Evolutionary conservation across 92 coral and sea anemone species (phyloP).

Genomic region (Phenganax subtilis): DNA sequence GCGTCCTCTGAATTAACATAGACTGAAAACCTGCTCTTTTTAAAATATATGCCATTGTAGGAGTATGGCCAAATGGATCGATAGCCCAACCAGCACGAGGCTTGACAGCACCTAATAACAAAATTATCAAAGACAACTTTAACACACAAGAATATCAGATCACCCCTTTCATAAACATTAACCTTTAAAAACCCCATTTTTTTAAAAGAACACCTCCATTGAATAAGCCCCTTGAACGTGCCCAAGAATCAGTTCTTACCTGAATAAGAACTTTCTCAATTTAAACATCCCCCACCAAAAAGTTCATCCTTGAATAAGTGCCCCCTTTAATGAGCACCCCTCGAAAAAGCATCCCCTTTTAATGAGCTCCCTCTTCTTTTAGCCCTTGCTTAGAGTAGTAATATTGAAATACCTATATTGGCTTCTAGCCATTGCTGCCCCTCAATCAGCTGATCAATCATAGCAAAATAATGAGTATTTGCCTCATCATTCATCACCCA

Average conservation of each 20-base stretch:
- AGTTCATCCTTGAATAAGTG: no score
- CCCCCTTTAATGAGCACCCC: no score
- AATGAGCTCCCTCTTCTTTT: not conserved
- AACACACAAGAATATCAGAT: no score
- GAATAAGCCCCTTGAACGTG: no score
- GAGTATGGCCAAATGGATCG: constrained; percentile 99
- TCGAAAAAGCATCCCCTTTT: no score
- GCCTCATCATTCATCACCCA: constrained; percentile 99
- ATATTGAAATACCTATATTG: constrained; percentile 54
- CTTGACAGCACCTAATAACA: constrained; percentile 53
- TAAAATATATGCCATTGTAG: constrained; percentile 93
- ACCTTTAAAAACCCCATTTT: no score
- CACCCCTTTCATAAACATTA: no score
- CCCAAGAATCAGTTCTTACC: no score
- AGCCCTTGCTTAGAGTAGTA: not conserved
- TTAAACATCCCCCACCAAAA: no score
- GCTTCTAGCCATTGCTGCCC: constrained; percentile 92
- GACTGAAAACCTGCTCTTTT: constrained; percentile 79
- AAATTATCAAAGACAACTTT: no score
- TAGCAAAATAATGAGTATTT: constrained; percentile 87
- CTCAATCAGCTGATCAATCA: constrained; percentile 96
- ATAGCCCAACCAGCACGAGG: constrained; percentile 98
- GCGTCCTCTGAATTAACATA: constrained; percentile 91
- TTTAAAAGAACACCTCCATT: no score
- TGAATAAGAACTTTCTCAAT: no score